Conservation (phyloP, 2,113 vertebrate genomes). For the Pipra filicauda region DNA sequence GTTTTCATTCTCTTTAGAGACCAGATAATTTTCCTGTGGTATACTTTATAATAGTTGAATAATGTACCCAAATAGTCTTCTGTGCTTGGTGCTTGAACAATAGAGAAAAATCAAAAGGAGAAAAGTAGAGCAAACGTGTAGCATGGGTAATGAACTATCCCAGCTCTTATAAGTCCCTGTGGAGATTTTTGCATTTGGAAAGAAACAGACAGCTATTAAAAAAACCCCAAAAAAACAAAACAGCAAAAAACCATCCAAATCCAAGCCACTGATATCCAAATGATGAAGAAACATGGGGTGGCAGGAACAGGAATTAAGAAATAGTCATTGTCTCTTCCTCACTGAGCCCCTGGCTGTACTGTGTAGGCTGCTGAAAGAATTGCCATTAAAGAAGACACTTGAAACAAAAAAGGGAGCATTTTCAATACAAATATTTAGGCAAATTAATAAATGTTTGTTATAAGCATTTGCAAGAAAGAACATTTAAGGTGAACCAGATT, state of each 20-base stretch:
- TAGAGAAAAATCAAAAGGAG: neutral
- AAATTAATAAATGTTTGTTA: neutral
- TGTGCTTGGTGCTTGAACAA: neutral
- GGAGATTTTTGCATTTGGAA: neutral
- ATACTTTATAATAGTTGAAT: neutral
- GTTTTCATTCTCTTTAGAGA: neutral
- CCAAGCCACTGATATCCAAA: neutral
- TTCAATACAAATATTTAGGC: neutral
- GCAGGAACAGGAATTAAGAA: neutral
- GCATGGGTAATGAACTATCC: neutral
- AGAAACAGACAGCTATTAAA: neutral
- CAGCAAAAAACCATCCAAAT: neutral
- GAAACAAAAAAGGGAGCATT: neutral
- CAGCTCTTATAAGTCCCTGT: neutral
- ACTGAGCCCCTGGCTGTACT: neutral
- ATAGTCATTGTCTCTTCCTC: neutral
- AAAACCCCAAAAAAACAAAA: rapidly evolving
- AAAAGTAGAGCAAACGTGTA: neutral
- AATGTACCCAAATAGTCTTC: neutral
- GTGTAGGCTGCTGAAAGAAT: neutral
- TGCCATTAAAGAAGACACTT: neutral
- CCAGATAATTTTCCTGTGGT: neutral
- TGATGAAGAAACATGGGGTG: neutral
- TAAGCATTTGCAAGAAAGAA: neutral
- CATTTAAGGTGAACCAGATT: neutral